Evolutionary conservation across 2,113 vertebrate species (phyloP), one percentile per base, ranked within the genome.

Genomic region (Siphamia tubifer): DNA sequence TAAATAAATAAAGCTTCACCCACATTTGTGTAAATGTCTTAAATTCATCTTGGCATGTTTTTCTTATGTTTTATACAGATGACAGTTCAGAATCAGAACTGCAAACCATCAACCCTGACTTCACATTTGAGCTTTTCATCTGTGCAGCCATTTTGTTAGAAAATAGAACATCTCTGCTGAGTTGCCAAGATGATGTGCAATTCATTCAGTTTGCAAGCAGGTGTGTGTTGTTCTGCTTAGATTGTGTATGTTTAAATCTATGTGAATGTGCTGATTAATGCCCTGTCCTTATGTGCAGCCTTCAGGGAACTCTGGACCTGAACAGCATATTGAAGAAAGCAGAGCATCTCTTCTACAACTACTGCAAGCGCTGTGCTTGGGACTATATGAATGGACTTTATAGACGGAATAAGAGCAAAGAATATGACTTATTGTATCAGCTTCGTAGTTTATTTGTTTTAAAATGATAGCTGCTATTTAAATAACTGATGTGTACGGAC

Each of bases 101-200:
- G 11, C 86, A 74, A 10, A 39, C 73, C 1, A 52, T 93, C 60
- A 94, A 94, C 68, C 82, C 85, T 9, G 92, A 93, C 57, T 94
- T 93, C 79, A 93, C 93, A 4, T 94, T 94, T 57, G 93, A 94
- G 77, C 90, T 93, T 45, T 94, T 94, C 77, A 89, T 94, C 83
- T 94, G 93, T 39, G 92, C 92, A 19, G 89, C 92, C 61, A 91
- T 94, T 36, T 79, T 94, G 39, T 38, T 94, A 39, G 89, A 93
- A 12, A 89, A 94, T 78, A 71, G 87, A 72, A 88, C 89, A 8
- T 54, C 77, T 28, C 83, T 94, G 52, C 79, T 94, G 20, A 79
- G 15, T 30, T 94, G 92, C 78, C 28, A 36, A 13, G 89, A 90
- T 12, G 93, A 93, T 3, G 87, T 88, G 3, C 89, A 92, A 60